Conservation (phyloP, 2,797 vertebrate species). For the Hippoglossus hippoglossus region DNA sequence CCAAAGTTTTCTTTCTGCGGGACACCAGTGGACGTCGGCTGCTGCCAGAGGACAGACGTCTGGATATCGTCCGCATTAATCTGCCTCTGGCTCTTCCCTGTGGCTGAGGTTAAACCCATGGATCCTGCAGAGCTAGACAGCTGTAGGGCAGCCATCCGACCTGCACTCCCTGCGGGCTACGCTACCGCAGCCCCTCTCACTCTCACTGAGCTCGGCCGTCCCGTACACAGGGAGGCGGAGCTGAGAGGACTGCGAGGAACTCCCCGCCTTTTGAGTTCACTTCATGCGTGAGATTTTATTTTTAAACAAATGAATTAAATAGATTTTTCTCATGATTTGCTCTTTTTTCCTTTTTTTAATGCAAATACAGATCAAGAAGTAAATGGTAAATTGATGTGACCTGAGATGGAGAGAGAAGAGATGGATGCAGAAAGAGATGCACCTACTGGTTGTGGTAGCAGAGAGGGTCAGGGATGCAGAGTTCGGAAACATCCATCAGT, state of each 20-base stretch:
- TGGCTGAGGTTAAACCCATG: conserved; percentile 53
- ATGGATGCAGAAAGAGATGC: conserved; percentile 47
- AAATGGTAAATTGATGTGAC: background rate
- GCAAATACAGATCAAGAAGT: background rate
- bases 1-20: conserved; percentile 29
- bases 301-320: background rate
- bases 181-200: conserved; percentile 40
- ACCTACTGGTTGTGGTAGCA: conserved; percentile 96
- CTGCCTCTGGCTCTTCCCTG: conserved; percentile 57
- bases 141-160: conserved; percentile 48
- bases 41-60: conserved; percentile 35
- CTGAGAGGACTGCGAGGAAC: conserved; percentile 7
- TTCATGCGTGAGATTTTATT: background rate
- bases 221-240: conserved; percentile 28
- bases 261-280: conserved; percentile 19
- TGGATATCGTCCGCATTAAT: conserved; percentile 58
- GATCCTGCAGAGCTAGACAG: conserved; percentile 58
- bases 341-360: background rate
- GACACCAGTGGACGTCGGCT: conserved; percentile 27
- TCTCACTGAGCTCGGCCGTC: conserved; percentile 46
- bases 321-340: too few species aligned
- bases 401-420: background rate
- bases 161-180: conserved; percentile 50
- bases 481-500: conserved; percentile 96
- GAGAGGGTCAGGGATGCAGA: conserved; percentile 92